phyloP scores from a whole-genome alignment of 2,113 vertebrate species.

The Anoura caudifer region DNA sequence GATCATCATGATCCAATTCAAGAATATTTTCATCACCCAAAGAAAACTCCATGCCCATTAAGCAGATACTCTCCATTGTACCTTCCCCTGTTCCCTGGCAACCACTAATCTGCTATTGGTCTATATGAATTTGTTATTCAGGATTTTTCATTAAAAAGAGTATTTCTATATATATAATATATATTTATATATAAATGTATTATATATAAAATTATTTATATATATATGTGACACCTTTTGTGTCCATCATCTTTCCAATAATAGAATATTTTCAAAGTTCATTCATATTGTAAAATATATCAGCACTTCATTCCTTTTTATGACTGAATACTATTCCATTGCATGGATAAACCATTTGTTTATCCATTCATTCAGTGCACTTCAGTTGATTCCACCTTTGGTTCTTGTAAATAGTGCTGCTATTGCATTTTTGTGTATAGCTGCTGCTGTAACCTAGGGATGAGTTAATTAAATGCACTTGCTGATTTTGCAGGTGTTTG shows the following conservation, averaged over 20 bases:
- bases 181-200: rapidly evolving
- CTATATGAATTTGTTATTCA: neutral
- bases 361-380: rapidly evolving
- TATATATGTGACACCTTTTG: neutral
- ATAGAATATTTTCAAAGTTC: no score
- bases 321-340: neutral
- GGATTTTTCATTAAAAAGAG: neutral
- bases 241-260: neutral
- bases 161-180: no score
- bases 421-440: rapidly evolving
- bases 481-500: neutral
- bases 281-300: neutral
- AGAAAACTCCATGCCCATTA: neutral
- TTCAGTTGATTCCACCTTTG: neutral
- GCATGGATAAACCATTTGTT: neutral
- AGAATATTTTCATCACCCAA: neutral
- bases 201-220: rapidly evolving
- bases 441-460: neutral
- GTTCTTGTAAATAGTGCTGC: rapidly evolving
- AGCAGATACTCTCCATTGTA: rapidly evolving
- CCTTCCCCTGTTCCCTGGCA: neutral
- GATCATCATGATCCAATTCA: neutral
- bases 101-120: neutral
- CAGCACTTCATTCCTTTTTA: neutral
- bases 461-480: neutral